Evolutionary conservation across 2,113 vertebrate genomes (phyloP), one percentile per base, ranked within the genome.

Genomic region (Okapia johnstoni): DNA sequence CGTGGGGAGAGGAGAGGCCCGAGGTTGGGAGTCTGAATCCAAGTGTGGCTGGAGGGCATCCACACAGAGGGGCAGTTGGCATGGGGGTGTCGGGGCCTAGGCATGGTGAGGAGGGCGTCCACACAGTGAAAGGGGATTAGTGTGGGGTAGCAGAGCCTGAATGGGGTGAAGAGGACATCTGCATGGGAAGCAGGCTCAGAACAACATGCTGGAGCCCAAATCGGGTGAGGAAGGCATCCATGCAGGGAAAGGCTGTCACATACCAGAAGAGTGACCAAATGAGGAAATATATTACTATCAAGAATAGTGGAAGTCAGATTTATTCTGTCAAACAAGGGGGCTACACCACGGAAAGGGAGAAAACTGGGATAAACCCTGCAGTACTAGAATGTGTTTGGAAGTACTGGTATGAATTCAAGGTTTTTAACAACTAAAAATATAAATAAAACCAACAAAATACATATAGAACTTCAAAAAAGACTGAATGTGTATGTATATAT

Each of bases 371-470:
- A 40, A 90, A 73, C 28, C 5, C 66, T 92, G 6, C 4, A 17
- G 80, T 21, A 19, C 9, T 81, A 25, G 23, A 55, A 12, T 90
- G 25, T 80, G 76, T 43, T 0, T 85, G 23, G 13, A 89, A 73
- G 10, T 58, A 89, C 0, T 43, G 7, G 21, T 54, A 30, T 70
- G 30, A 61, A 79, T 26, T 85, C 58, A 70, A 54, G 46, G 43
- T 77, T 92, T 94, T 80, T 70, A 85, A 94, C 36, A 84, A 16
- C 23, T 46, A 70, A 89, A 91, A 92, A 17, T 76, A 91, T 50
- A 87, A 63, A 81, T 73, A 80, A 95, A 95, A 48, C 61, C 28
- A 61, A 63, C 14, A 70, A 90, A 50, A 61, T 61, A 60, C 76
- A 90, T n/a, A 88, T 23, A 76, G 30, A 73, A 79, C 58, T 26